Percentiles rank a stretch among this genome's conserved stretches.
Evolutionary conservation across 2,113 vertebrate genomes (phyloP).

Genomic region (Brienomyrus longianalis): DNA sequence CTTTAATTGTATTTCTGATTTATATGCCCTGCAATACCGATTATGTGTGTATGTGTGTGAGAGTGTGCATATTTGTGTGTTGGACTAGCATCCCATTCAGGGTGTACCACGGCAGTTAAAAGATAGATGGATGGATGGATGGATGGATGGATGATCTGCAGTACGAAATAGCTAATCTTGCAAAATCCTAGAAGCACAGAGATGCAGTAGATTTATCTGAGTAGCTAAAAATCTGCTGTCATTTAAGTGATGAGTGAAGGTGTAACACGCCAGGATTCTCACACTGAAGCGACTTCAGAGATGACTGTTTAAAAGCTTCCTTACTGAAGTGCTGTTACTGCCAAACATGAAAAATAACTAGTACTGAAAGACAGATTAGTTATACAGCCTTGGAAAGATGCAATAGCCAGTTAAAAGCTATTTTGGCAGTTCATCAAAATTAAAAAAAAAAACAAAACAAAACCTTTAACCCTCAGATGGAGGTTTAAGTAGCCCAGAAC

Average conservation of each 20-base stretch:
- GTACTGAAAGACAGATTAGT: not conserved
- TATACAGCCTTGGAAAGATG: not conserved
- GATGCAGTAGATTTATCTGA: not conserved
- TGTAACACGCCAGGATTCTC: not conserved
- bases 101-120: not conserved
- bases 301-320: not conserved
- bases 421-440: not conserved
- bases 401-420: constrained; percentile 4
- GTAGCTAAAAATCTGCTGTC: not conserved
- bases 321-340: not conserved
- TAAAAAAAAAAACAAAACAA: not conserved
- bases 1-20: not conserved
- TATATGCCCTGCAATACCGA: not conserved
- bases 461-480: not conserved
- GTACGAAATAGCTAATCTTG: not conserved
- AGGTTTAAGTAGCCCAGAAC: not conserved
- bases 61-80: not conserved
- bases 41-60: not conserved
- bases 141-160: not conserved
- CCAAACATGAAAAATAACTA: not conserved
- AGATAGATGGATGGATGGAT: not conserved
- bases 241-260: not conserved
- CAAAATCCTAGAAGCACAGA: not conserved
- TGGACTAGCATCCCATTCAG: not conserved
- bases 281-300: not conserved